Evolutionary conservation across 2,113 vertebrate genomes (phyloP).

Genomic region (Capra hircus): DNA sequence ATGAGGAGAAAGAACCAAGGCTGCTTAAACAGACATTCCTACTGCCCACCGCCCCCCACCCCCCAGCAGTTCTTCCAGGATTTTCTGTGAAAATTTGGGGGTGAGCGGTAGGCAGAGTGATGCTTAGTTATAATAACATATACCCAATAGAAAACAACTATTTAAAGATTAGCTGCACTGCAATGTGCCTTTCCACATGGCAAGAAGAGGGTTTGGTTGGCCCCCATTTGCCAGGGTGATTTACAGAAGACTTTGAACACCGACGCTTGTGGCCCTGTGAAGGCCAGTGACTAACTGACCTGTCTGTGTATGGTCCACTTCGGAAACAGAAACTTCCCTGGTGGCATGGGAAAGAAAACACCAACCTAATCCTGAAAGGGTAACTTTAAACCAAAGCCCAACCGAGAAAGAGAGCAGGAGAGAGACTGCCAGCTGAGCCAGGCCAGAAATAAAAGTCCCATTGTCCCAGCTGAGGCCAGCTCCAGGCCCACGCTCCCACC

Average conservation of each 20-base stretch:
- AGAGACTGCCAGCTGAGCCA: constrained; percentile 35
- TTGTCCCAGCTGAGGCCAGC: constrained; percentile 23
- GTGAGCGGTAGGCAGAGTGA: background rate
- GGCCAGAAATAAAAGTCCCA: constrained; percentile 63
- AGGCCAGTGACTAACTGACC: constrained; percentile 38
- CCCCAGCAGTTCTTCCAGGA: background rate
- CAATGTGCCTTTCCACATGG: background rate
- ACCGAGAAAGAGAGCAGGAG: constrained; percentile 46
- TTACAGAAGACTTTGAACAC: constrained; percentile 21
- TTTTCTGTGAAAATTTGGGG: background rate
- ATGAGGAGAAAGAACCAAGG: background rate
- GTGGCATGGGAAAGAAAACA: constrained; percentile 68
- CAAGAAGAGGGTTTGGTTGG: background rate
- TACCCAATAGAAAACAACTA: background rate
- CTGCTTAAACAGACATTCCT: background rate
- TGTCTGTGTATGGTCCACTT: constrained; percentile 36
- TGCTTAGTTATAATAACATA: background rate
- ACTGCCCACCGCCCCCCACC: background rate
- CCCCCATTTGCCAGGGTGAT: background rate
- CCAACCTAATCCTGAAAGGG: constrained; percentile 52
- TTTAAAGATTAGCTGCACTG: background rate
- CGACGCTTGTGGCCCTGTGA: background rate
- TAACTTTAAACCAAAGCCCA: constrained; percentile 69
- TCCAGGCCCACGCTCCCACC: background rate
- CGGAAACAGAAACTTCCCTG: constrained; percentile 68